Base-by-base conservation (phyloP, 92 coral and sea anemone genomes). In the Porites evermanni region DNA sequence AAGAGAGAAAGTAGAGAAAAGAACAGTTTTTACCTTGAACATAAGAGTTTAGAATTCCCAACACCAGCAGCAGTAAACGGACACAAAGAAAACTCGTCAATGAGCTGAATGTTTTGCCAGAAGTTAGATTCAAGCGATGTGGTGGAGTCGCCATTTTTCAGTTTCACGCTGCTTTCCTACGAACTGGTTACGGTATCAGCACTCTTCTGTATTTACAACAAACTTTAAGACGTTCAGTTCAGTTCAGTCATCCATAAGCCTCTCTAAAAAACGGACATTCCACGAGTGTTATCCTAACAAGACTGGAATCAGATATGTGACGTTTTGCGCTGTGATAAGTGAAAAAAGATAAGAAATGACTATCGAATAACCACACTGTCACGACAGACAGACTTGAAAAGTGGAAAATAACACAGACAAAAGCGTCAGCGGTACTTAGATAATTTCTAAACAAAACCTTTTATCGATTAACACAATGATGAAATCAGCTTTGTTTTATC, bases 351-450 rank as follows among this genome's bases (percentile, higher is more conserved):
- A 1, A 13, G 50, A 58, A 58, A 26, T 51, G 75, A 38, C 47
- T 79, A 67, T 79, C 84, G 53, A 6, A 53, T 79, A 56, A 14
- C 83, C 1, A 1, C 17, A 72, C 8, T 16, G 51, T 79, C 74
- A 76, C 80, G 80, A 38, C 47, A 38, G 5, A 38, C 59, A 58
- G 26, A 44, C 14, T 2, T 51, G 29, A 17, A 52, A 76, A 11
- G 2, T 16, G 67, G 68, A 60, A 76, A 75, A 26, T 75, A 32
- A 74, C 50, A 50, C 75, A 69, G 75, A 12, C 21, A 66, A 64
- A 26, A 63, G 84, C 58, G 74, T 50, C 74, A 10, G 29, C 74
- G 64, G 53, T 67, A 29, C 81, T 26, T 16, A 29, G 18, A 23
- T 29, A 59, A 60, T 78, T 26, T 38, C n/a, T 50, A 79, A 24